These are phyloP conservation scores for Heliconius erato DNA, from an alignment of 2,888 invertebrate species.

Conservation along the genomic window DNA sequence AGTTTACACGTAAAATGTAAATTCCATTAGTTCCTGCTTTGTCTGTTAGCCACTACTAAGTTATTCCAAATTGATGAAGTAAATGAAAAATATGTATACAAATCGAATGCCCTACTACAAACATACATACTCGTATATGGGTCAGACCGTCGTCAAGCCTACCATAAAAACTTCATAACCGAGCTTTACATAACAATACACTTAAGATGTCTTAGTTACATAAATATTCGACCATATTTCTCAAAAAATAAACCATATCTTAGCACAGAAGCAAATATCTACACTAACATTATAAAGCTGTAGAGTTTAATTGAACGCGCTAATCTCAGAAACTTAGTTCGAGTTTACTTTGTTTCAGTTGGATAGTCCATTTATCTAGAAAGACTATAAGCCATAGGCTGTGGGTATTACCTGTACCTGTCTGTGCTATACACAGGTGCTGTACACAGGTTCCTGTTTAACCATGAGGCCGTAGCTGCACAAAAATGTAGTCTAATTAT, in stretches of 20 bases:
- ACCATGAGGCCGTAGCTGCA: background rate
- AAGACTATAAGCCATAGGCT: too few species aligned
- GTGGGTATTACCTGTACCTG: background rate
- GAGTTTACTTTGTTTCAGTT: background rate
- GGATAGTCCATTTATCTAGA: too few species aligned
- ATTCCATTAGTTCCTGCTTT: too few species aligned
- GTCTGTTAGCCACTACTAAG: too few species aligned
- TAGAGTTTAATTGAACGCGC: background rate
- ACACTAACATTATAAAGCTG: background rate
- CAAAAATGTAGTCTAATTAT: background rate
- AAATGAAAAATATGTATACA: background rate
- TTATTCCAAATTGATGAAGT: too few species aligned
- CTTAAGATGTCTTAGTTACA: conserved; percentile 7
- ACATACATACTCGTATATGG: background rate
- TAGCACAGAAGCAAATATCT: background rate
- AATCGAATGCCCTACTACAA: background rate
- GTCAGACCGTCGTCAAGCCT: background rate
- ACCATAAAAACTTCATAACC: conserved; percentile 11
- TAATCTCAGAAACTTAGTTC: background rate
- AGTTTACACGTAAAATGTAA: too few species aligned
- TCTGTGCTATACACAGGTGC: background rate
- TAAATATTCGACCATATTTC: background rate
- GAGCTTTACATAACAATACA: conserved; percentile 20
- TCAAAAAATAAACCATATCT: background rate
- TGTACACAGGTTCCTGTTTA: too few species aligned